Evolutionary conservation across 2,797 vertebrate species (phyloP).

Genomic region (Hypotaenidia okinawae): DNA sequence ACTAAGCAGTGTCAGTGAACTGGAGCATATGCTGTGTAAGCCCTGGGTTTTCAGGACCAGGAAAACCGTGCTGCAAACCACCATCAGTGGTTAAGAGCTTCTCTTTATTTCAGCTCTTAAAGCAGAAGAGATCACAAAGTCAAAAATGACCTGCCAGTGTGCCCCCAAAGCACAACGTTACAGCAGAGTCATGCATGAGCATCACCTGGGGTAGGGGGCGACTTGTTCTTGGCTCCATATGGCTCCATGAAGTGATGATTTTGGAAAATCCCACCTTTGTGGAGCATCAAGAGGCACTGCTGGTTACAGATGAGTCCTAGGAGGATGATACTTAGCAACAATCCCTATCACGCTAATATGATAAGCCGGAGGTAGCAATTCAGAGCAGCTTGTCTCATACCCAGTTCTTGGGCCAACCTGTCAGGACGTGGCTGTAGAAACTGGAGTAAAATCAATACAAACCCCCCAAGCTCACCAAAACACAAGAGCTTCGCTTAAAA

Average conservation of each 20-base stretch:
- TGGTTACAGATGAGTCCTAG: background rate
- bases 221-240: background rate
- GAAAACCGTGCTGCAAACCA: background rate
- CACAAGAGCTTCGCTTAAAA: background rate
- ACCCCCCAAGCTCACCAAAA: background rate
- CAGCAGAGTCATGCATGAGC: background rate
- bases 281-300: background rate
- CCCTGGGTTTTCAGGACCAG: background rate
- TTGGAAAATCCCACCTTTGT: background rate
- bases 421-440: background rate
- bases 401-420: background rate
- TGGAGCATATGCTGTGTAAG: background rate
- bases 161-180: background rate
- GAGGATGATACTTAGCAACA: background rate
- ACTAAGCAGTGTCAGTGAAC: background rate
- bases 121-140: background rate
- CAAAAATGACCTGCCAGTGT: background rate
- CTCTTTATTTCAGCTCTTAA: background rate
- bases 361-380: background rate
- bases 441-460: background rate
- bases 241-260: background rate
- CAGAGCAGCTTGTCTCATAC: background rate
- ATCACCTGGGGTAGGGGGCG: background rate
- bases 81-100: background rate
- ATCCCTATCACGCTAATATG: background rate